Base-by-base conservation (phyloP, 2,888 invertebrate genomes). In the Crepidodera aurea region DNA sequence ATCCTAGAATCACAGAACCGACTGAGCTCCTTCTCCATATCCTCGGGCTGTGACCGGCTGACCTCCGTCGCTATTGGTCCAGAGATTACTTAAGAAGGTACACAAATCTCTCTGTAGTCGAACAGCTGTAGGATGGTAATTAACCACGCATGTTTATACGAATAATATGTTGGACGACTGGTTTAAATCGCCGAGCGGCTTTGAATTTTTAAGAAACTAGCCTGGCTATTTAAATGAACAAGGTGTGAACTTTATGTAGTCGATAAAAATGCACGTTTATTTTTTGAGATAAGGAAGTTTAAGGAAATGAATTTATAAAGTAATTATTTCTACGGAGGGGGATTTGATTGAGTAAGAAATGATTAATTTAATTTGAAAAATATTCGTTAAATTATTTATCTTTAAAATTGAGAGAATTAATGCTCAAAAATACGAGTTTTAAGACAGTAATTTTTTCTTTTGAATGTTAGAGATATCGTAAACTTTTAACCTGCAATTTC, bases 41-140 rank as follows among this genome's bases (percentile, higher is more conserved):
- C 69, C 65, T 58, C 39, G 57, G 63, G 63, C 66, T 65, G 57
- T 71, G 74, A 76, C 76, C 75, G 74, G 77, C 77, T 77, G 77
- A 75, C 77, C 77, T 77, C 77, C 73, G 72, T 77, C 70, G 70
- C 73, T 65, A 77, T 77, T 77, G 77, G 77, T 71, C 69, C 73
- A 69, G 66, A 69, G 69, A 72, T 71, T 70, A 69, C 76, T 70
- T 72, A 73, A 75, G 74, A 71, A 62, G 70, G 72, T 69, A 51
- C 64, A 51, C 55, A 51, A 56, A 58, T 62, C 53, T 44, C 53
- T 58, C 29, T 64, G 39, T 44, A 66, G 64, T 66, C 42, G 67
- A 55, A 69, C 73, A 72, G 48, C 22, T 39, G 19, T 25, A 57
- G 25, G 25, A 48, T 16, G 12, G 27, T 16, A 39, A 15, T 34